These are phyloP conservation scores for Hipparchia semele DNA, from an alignment of 2,888 invertebrate species.

Conservation along the genomic window DNA sequence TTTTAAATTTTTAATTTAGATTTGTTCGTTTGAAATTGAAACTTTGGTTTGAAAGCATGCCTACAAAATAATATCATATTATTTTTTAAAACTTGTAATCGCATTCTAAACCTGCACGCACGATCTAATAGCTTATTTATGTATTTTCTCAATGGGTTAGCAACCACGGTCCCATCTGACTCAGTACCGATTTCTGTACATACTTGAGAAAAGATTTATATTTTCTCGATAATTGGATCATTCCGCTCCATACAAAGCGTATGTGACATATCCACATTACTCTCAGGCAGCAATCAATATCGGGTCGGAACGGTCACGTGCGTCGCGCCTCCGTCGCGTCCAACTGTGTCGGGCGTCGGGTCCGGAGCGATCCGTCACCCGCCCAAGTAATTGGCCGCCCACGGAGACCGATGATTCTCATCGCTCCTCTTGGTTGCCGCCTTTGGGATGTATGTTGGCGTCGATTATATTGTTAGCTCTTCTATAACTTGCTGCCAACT, in stretches of 20 bases:
- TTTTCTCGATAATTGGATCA: conserved; percentile 27
- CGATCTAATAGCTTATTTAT: no score
- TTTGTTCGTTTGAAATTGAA: no score
- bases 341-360: conserved; percentile 2
- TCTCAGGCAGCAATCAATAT: conserved; percentile 32
- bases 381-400: conserved; percentile 36
- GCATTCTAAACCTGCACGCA: no score
- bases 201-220: conserved; percentile 9
- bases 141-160: background rate
- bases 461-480: background rate
- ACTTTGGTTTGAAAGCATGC: no score
- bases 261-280: conserved; percentile 33
- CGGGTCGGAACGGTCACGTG: conserved; percentile 31
- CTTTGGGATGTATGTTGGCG: conserved; percentile 29
- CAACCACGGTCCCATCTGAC: background rate
- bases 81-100: no score
- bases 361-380: conserved; percentile 38
- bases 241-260: conserved; percentile 16
- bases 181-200: background rate
- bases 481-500: background rate
- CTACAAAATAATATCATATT: no score
- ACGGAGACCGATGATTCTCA: conserved; percentile 35
- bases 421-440: conserved; percentile 28
- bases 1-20: no score
- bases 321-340: conserved; percentile 14